Percentiles rank a stretch among this genome's conserved stretches.
phyloP scores from a whole-genome alignment of 35 echinoderm and acorn worm species.

The Eucidaris tribuloides region DNA sequence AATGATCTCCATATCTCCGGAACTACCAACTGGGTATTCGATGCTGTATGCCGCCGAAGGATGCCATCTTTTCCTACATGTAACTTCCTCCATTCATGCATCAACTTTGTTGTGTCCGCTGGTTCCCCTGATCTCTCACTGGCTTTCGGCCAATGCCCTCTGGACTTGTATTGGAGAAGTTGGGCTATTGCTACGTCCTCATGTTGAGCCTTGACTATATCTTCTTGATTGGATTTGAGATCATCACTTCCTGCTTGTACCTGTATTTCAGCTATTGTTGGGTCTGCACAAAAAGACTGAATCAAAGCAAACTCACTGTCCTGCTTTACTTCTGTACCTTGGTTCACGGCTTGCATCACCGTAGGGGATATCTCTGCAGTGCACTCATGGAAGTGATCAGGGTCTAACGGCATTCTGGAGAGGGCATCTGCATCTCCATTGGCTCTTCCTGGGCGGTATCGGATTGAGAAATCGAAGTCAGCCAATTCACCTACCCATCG shows the following conservation, averaged over 20 bases:
- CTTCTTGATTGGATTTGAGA: neutral
- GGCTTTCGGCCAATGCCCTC: neutral
- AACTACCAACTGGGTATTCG: constrained; percentile 25
- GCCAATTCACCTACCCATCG: constrained; percentile 64
- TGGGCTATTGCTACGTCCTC: neutral
- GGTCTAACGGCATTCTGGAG: constrained; percentile 11
- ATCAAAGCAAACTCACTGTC: neutral
- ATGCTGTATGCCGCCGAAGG: constrained; percentile 20
- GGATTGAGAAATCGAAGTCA: constrained; percentile 43
- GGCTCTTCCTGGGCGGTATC: constrained; percentile 29
- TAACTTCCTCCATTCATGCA: constrained; percentile 31
- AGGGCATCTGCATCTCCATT: constrained; percentile 47
- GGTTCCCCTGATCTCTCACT: neutral
- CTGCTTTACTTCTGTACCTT: neutral
- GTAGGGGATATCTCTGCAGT: constrained; percentile 11
- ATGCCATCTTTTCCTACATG: constrained; percentile 19
- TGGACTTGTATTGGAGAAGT: neutral
- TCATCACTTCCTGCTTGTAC: neutral
- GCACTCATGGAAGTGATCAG: neutral
- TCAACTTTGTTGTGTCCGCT: neutral
- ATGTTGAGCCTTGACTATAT: constrained; percentile 18
- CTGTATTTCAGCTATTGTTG: neutral
- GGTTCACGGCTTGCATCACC: neutral
- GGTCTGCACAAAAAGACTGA: neutral
- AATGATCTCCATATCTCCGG: neutral